phyloP scores from a whole-genome alignment of 2,113 vertebrate genomes.

The Aptenodytes patagonicus region DNA sequence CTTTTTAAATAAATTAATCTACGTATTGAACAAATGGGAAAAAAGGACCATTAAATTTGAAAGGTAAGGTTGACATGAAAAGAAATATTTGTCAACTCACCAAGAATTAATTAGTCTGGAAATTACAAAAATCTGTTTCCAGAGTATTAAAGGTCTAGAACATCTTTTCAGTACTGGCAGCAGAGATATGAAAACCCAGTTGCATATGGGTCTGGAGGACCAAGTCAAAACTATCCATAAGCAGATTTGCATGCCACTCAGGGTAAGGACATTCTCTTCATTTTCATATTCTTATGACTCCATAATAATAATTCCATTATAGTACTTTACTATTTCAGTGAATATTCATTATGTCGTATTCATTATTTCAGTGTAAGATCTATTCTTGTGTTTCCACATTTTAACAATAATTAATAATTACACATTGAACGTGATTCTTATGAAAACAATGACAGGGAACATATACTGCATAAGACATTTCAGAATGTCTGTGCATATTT shows the following conservation, averaged over 20 bases:
- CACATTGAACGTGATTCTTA: not conserved
- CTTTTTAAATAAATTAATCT: not conserved
- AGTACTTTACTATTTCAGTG: not conserved
- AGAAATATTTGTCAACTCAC: not conserved
- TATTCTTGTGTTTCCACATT: not conserved
- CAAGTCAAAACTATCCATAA: not conserved
- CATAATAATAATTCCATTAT: not conserved
- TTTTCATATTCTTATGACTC: not conserved
- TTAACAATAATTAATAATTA: not conserved
- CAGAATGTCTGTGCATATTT: not conserved
- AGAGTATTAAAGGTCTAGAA: not conserved
- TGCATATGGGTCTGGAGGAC: not conserved
- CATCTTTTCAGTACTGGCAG: not conserved
- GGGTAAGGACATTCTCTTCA: not conserved
- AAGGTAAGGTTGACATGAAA: not conserved
- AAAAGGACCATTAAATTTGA: not conserved
- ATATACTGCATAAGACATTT: not conserved
- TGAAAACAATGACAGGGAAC: not conserved
- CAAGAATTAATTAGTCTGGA: not conserved
- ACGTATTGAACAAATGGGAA: rapidly evolving
- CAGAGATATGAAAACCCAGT: not conserved
- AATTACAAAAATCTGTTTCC: not conserved
- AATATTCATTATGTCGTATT: not conserved
- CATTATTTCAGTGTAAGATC: not conserved
- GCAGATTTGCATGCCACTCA: not conserved